Evolutionary conservation across 2,797 vertebrate genomes (phyloP).

Genomic region (Dipus sagitta): DNA sequence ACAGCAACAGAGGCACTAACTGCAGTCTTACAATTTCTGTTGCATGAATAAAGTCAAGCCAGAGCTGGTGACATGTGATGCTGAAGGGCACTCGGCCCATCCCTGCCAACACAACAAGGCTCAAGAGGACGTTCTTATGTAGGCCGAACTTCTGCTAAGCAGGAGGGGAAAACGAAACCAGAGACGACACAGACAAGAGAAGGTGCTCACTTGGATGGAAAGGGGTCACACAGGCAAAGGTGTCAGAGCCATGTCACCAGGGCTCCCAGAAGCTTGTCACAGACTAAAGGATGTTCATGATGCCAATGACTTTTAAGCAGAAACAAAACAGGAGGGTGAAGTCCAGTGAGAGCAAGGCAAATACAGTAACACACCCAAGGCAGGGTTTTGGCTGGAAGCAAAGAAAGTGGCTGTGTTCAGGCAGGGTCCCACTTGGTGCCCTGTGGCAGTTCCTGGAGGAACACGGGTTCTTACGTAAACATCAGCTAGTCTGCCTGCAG

Average conservation of each 20-base stretch:
- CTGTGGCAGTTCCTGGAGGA: neutral
- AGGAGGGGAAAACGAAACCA: neutral
- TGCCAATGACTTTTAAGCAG: slow-evolving; percentile 59
- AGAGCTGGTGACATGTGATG: neutral
- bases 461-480: neutral
- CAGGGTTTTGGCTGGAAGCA: neutral
- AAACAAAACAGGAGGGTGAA: slow-evolving; percentile 6
- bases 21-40: neutral
- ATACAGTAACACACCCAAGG: neutral
- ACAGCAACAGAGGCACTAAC: fast-evolving
- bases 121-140: neutral
- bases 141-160: neutral
- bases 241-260: slow-evolving; percentile 35
- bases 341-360: neutral
- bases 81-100: neutral
- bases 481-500: neutral
- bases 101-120: neutral
- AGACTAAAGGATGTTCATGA: neutral
- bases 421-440: neutral
- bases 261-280: slow-evolving; percentile 46
- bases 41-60: fast-evolving
- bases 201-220: neutral
- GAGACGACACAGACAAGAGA: slow-evolving; percentile 5
- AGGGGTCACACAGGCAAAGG: slow-evolving; percentile 69
- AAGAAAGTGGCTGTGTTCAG: fast-evolving